A percentile compares a stretch with the other conserved stretches of the same genome.
phyloP scores from a whole-genome alignment of 2,888 invertebrate genomes.

The Plutella xylostella region DNA sequence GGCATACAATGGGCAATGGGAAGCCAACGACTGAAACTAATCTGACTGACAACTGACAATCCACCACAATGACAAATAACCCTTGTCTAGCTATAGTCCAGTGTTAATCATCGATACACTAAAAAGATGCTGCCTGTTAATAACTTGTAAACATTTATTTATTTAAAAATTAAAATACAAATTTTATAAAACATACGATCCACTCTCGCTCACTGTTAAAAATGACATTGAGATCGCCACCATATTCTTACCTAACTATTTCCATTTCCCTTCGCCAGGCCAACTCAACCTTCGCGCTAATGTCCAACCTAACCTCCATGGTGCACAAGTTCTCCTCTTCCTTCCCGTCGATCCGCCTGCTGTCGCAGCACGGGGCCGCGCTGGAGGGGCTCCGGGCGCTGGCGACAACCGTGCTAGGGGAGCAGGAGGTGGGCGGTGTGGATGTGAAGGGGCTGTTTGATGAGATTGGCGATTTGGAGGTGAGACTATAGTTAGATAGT shows the following conservation, averaged over 20 bases:
- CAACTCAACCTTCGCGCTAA: conserved; percentile 64
- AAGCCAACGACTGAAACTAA: too few species aligned
- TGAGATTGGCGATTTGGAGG: conserved; percentile 40
- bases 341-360: conserved; percentile 34
- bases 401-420: conserved; percentile 29
- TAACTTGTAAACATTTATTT: too few species aligned
- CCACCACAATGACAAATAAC: too few species aligned
- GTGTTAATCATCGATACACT: too few species aligned
- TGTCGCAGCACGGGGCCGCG: conserved; percentile 38
- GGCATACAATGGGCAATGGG: too few species aligned
- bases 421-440: conserved; percentile 28
- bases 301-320: conserved; percentile 46
- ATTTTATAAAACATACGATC: too few species aligned
- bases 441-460: conserved; percentile 33
- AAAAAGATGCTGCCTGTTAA: too few species aligned
- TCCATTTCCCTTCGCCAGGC: conserved; percentile 40
- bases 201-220: not conserved
- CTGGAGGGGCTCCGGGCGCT: conserved; percentile 31
- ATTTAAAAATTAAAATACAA: too few species aligned
- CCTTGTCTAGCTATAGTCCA: too few species aligned
- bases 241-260: too few species aligned
- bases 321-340: conserved; percentile 46
- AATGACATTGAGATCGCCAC: not conserved
- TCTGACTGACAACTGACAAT: too few species aligned
- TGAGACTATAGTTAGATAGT: too few species aligned